phyloP scores from a whole-genome alignment of 2,888 invertebrate genomes.

The Lasioglossum calceatum region DNA sequence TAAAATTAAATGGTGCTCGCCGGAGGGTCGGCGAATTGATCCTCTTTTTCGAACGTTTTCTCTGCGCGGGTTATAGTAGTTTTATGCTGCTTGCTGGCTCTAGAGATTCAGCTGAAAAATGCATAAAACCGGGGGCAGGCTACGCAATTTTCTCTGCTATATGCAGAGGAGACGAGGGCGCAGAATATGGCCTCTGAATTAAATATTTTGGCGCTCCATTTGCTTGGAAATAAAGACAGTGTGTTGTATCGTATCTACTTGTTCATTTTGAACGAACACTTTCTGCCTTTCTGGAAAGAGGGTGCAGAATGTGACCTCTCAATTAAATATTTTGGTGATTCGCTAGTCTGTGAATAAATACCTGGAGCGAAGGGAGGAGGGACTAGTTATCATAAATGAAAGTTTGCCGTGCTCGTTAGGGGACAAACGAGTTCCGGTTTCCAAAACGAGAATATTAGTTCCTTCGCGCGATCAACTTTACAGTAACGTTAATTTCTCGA shows the following conservation, averaged over 20 bases:
- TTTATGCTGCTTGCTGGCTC: neutral
- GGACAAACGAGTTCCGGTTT: neutral
- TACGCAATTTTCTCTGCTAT: neutral
- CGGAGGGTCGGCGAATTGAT: neutral
- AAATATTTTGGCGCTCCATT: neutral
- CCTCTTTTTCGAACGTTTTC: neutral
- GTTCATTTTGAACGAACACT: neutral
- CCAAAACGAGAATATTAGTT: neutral
- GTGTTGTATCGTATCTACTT: neutral
- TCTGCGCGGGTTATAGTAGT: neutral
- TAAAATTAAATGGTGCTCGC: conserved; percentile 28
- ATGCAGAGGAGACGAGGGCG: neutral
- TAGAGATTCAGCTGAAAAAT: neutral
- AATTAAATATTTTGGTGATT: no score
- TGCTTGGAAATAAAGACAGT: neutral
- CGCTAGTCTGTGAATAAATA: no score
- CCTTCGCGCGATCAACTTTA: neutral
- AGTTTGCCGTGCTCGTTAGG: neutral
- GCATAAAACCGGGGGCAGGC: neutral
- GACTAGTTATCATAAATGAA: neutral
- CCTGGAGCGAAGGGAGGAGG: neutral
- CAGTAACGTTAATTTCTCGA: neutral
- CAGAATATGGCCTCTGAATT: neutral
- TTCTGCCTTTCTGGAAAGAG: no score
- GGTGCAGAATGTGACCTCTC: no score